A percentile compares a stretch with the other conserved stretches of the same genome.
phyloP scores from a whole-genome alignment of 2,888 invertebrate genomes.

The Dicyrtoma fusca region DNA sequence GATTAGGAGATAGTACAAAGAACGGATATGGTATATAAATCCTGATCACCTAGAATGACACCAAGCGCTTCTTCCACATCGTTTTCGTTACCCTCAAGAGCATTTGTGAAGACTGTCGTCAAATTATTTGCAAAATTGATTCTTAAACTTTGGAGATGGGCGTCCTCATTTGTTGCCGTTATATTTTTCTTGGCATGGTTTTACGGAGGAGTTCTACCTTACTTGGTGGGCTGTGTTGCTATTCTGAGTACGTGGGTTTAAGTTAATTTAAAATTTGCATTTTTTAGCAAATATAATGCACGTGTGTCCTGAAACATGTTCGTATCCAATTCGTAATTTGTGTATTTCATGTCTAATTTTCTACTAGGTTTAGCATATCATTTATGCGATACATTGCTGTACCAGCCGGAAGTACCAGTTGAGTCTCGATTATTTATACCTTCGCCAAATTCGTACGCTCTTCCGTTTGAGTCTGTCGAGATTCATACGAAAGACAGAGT shows the following conservation, averaged over 20 bases:
- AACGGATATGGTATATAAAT: slow-evolving; percentile 10
- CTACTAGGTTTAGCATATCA: slow-evolving; percentile 51
- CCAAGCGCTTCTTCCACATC: not conserved
- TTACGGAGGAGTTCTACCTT: slow-evolving; percentile 54
- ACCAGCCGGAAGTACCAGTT: slow-evolving; percentile 64
- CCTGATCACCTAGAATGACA: slow-evolving; percentile 10
- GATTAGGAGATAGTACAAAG: slow-evolving; percentile 11
- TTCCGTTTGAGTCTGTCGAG: slow-evolving; percentile 83
- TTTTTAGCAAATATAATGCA: not conserved
- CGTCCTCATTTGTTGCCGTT: slow-evolving; percentile 50
- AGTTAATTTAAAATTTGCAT: slow-evolving; percentile 7
- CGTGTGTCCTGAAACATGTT: not conserved
- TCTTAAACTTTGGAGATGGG: slow-evolving; percentile 54
- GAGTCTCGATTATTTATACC: slow-evolving; percentile 87
- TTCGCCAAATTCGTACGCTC: slow-evolving; percentile 79
- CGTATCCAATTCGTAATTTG: slow-evolving; percentile 10
- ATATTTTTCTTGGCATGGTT: slow-evolving; percentile 55
- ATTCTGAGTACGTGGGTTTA: slow-evolving; percentile 51
- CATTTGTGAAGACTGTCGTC: slow-evolving; percentile 49
- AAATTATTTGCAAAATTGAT: slow-evolving; percentile 50
- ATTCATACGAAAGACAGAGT: slow-evolving; percentile 77
- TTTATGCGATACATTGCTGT: slow-evolving; percentile 52
- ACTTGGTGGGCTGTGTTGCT: slow-evolving; percentile 46
- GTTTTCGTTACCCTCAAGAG: slow-evolving; percentile 33
- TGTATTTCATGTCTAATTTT: slow-evolving; percentile 7